Conservation (phyloP, 2,888 invertebrate species). For the Leuctra nigra region DNA sequence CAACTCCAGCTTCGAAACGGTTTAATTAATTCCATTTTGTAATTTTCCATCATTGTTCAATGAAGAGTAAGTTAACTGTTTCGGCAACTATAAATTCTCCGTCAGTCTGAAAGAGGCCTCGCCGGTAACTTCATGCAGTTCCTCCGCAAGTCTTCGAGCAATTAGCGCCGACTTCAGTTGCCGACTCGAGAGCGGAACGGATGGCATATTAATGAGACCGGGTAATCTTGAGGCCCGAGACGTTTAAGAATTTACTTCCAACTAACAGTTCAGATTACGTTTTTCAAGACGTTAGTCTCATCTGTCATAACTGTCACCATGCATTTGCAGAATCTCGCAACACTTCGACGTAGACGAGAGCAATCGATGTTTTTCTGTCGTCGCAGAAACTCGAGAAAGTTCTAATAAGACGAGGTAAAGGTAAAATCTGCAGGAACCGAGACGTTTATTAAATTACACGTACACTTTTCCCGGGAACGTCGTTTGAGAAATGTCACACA, state of each 20-base stretch:
- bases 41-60: neutral
- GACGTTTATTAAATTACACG: conserved; percentile 2
- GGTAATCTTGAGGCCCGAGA: neutral
- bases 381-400: neutral
- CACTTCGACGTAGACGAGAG: no score
- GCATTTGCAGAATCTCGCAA: no score
- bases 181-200: neutral
- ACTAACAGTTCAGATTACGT: neutral
- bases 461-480: neutral
- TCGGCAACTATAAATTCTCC: neutral
- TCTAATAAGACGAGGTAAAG: neutral
- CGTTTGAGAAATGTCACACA: conserved; percentile 12
- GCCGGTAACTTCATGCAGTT: neutral
- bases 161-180: neutral
- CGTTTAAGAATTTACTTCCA: neutral
- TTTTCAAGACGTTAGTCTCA: neutral
- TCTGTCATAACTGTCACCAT: conserved; percentile 10
- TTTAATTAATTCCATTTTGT: neutral
- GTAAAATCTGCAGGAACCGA: neutral
- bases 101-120: neutral
- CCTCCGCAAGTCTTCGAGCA: neutral
- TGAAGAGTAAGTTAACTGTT: neutral
- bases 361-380: conserved; percentile 7
- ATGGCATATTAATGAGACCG: conserved; percentile 8
- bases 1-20: neutral